Base-by-base conservation (phyloP, 2,888 invertebrate species). In the Amphipoea lucens region DNA sequence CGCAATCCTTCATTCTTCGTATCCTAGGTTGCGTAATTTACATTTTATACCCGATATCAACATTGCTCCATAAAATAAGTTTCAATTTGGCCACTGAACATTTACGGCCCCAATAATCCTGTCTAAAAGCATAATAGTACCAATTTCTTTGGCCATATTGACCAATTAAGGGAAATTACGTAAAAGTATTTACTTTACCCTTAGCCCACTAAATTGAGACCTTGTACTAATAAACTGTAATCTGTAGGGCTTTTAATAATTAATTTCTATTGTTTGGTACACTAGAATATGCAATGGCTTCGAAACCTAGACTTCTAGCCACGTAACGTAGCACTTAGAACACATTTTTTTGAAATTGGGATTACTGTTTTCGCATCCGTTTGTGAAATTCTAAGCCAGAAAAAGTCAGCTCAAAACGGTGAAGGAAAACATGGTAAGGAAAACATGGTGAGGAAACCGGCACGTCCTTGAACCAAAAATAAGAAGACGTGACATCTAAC, bases 101-200 rank as follows among this genome's bases (percentile, higher is more conserved):
- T 76, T 85, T 82, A 82, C 48, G 36, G 66, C 40, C 54, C 60
- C 48, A 82, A 71, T 84, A 85, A 75, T 74, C 57, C 74, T 75
- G 66, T 85, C 75, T 86, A 62, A 79, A 82, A 84, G 83, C 73
- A 73, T 82, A 74, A 80, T 63, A 69, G 71, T 72, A 76, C 74
- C 77, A 76, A 78, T 79, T 78, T 82, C 73, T 79, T 82, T 51
- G 40, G 66, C 74, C 76, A 68, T 86, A 82, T 84, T 86, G 81
- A 75, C 76, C 80, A 82, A 86, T 84, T 84, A 84, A 82, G 78
- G 54, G 29, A 78, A 84, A 88, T 87, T 82, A 87, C 76, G 70
- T 80, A 77, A 80, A 79, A 76, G 78, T 74, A 83, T 80, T 87
- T 82, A 80, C 78, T 84, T 81, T 76, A 71, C 78, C 87, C 62